Conservation (phyloP, 2,113 vertebrate genomes). For the Felis chaus region DNA sequence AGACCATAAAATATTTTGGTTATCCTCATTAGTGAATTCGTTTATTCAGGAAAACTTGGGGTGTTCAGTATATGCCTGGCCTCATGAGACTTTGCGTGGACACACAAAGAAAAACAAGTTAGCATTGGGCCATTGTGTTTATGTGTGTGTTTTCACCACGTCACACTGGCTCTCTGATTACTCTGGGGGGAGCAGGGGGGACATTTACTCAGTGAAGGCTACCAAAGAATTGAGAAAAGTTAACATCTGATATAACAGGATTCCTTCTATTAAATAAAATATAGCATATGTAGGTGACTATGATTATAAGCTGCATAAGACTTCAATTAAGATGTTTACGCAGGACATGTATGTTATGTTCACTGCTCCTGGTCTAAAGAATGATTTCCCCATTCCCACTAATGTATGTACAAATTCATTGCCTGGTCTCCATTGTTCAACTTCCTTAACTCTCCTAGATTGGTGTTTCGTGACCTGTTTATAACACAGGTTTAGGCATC, state of each 20-base stretch:
- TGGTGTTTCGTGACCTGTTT: not conserved
- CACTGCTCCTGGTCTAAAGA: not conserved
- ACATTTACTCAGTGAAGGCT: not conserved
- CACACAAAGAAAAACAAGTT: not conserved
- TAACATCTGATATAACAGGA: not conserved
- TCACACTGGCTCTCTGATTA: not conserved
- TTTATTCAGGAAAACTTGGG: not conserved
- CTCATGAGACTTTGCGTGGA: not conserved
- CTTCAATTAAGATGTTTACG: not conserved
- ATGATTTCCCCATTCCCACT: not conserved
- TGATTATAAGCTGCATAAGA: not conserved
- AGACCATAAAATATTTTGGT: not conserved
- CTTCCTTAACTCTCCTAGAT: not conserved
- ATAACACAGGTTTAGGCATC: not conserved
- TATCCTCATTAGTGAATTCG: not conserved
- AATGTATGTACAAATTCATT: not conserved
- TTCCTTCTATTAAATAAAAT: not conserved
- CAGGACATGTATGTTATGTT: not conserved
- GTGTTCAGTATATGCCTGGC: not conserved
- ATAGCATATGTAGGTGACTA: not conserved
- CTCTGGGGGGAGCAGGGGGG: fast-evolving
- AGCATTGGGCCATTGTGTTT: not conserved
- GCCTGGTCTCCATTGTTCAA: not conserved
- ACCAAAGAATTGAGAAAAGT: not conserved
- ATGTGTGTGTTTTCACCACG: not conserved